Evolutionary conservation across 2,888 invertebrate species (phyloP).

Genomic region (Sinelater perroti): DNA sequence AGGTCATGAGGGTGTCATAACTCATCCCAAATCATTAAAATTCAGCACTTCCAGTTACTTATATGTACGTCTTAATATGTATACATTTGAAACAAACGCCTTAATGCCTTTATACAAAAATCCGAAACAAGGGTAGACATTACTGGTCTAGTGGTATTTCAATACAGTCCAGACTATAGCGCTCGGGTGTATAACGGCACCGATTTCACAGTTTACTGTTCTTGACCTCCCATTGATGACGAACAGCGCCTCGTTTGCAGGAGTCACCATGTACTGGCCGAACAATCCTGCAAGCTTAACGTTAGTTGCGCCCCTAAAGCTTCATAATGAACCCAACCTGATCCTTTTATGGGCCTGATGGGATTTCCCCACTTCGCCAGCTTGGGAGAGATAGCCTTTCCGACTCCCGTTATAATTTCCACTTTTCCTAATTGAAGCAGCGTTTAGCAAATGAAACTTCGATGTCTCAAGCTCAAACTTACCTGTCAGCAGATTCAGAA

Average conservation of each 20-base stretch:
- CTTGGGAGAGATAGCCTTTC: conserved; percentile 66
- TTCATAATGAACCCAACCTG: conserved; percentile 59
- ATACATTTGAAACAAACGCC: no score
- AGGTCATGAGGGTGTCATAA: conserved; percentile 35
- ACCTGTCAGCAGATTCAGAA: conserved; percentile 74
- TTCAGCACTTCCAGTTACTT: conserved; percentile 31
- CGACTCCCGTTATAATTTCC: conserved; percentile 78
- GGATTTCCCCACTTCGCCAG: conserved; percentile 72
- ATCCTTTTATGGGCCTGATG: conserved; percentile 72
- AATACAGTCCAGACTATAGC: conserved; percentile 72
- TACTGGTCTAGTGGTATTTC: conserved; percentile 64
- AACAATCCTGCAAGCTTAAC: conserved; percentile 65
- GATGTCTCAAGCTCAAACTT: conserved; percentile 40
- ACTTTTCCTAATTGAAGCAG: conserved; percentile 68
- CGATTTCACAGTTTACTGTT: conserved; percentile 79
- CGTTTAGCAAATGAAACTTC: not conserved
- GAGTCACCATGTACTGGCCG: conserved; percentile 77
- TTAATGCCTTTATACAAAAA: conserved; percentile 37
- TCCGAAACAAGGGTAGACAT: conserved; percentile 15
- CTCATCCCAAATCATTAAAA: conserved; percentile 23
- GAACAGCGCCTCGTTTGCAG: conserved; percentile 74
- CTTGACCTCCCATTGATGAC: conserved; percentile 76
- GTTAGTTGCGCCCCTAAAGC: not conserved
- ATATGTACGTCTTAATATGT: conserved; percentile 19
- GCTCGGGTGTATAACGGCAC: conserved; percentile 71